Base-by-base conservation (phyloP, 2,888 invertebrate genomes). In the Syrphus vitripennis region DNA sequence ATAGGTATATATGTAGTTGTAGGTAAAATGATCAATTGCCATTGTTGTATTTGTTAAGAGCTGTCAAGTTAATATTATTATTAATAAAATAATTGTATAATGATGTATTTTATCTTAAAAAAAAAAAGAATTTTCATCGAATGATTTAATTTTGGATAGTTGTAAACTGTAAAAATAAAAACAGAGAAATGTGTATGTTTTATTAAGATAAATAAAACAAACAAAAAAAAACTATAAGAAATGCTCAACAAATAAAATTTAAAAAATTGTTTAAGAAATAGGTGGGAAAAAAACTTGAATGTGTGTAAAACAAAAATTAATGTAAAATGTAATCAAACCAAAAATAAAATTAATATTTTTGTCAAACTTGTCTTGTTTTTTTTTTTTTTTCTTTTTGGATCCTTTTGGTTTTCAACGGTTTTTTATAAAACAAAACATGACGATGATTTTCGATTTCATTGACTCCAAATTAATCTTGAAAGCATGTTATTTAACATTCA, bases 11-110 rank as follows among this genome's bases (percentile, higher is more conserved):
- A 4, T 37, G 37, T 24, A 61, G 24, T 83, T 75, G 53, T 69
- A 16, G 71, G 53, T 69, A 16, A 75, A 34, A 75, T 29, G 45
- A 77, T 70, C 55, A 75, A 80, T 80, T 76, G 80, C 81, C 81
- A 84, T 81, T 84, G 76, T 77, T 84, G 84, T 84, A 77, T 72
- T 72, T 75, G 80, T 80, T 80, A 80, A 65, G 69, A 74, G 40
- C 65, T 80, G 50, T 76, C 75, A 40, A 71, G 71, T 75, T 79
- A 45, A 42, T 50, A 59, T 50, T 59, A 69, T 12, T 9, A 19
- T 10, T 21, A 16, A 19, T 16, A 12, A n/a, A 31, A 16, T 16
- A 16, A 34, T 48, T 67, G 3, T 34, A 24, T 9, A 10, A 40
- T 50, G 59, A 59, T 59, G 21, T 59, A 37, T 37, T 55, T 59